These are phyloP conservation scores for Catharus ustulatus DNA, from an alignment of 2,797 vertebrate genomes.

Conservation along the genomic window DNA sequence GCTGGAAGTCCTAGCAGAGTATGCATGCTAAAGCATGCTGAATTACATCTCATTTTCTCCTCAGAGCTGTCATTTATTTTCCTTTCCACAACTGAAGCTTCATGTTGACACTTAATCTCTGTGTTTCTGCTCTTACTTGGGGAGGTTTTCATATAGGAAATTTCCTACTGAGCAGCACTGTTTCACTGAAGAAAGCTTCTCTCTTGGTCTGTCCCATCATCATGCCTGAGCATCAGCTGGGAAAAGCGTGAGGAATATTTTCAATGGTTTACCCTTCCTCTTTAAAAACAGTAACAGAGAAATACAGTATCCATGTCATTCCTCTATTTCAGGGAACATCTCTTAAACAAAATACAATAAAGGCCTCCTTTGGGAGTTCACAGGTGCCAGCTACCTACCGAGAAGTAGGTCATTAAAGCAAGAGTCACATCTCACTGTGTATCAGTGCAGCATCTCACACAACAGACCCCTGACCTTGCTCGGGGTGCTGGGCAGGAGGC, in stretches of 20 bases:
- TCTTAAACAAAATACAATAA: background rate
- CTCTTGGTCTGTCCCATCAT: background rate
- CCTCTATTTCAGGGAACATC: background rate
- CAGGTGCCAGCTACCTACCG: background rate
- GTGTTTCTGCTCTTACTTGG: background rate
- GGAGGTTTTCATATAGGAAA: background rate
- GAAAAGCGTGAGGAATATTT: background rate
- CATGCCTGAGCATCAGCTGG: background rate
- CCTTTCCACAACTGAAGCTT: slow-evolving; percentile 1
- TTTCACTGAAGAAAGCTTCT: background rate
- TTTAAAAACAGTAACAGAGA: background rate
- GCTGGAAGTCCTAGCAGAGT: background rate
- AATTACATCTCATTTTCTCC: slow-evolving; percentile 19
- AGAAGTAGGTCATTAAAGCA: background rate
- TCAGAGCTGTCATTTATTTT: slow-evolving; percentile 1
- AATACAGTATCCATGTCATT: background rate
- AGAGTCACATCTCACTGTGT: background rate
- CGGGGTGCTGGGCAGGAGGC: background rate
- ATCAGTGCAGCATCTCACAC: background rate
- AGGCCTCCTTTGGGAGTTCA: background rate
- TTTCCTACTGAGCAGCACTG: background rate
- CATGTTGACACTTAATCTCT: slow-evolving; percentile 7
- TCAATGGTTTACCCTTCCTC: background rate
- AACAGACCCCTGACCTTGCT: slow-evolving; percentile 7
- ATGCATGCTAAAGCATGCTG: background rate